Base-by-base conservation (phyloP, 1,140 invertebrate species). In the Hesperophylax magnus region DNA sequence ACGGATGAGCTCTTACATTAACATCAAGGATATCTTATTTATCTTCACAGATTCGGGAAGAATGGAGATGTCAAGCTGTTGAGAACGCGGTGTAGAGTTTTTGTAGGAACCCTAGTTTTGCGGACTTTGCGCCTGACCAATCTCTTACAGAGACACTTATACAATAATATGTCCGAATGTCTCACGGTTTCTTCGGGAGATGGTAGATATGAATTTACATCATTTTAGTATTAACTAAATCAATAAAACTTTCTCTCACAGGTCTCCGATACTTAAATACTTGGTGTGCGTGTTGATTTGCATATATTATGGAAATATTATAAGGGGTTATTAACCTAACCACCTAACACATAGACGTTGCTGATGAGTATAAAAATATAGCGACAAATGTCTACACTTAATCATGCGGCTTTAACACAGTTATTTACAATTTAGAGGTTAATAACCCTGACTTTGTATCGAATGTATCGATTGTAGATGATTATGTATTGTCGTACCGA, bases 301-400 rank as follows among this genome's bases (percentile, higher is more conserved):
- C 63, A 65, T 65, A 65, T n/a, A 65, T 65, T 65, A 65, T 65
- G 63, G 63, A 65, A 65, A 65, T 31, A 47, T 47, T 47, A 47
- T 47, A 34, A 65, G 27, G 27, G 63, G 22, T 65, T 65, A 65
- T 5, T 17, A 34, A 65, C 63, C 63, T 65, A 61, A 61, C 58
- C 39, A 3, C 39, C 39, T 47, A 61, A 20, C 3, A 61, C 58
- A 61, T 61, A 20, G 58, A 61, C 24, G 20, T 61, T 20, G 24
- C 6, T 14, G 58, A 61, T 4, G 58, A 3, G 58, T 24, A 61
- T 61, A 61, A 22, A 60, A 22, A 61, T 61, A 61, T 61, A 61
- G 18, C 58, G 58, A 18, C 58, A 24, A 61, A 47, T 14, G 14
- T 47, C 58, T 61, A 61, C 58, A 8, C 58, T 20, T 61, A 61